phyloP scores from a whole-genome alignment of 2,888 invertebrate species.

The Lycia hirtaria region DNA sequence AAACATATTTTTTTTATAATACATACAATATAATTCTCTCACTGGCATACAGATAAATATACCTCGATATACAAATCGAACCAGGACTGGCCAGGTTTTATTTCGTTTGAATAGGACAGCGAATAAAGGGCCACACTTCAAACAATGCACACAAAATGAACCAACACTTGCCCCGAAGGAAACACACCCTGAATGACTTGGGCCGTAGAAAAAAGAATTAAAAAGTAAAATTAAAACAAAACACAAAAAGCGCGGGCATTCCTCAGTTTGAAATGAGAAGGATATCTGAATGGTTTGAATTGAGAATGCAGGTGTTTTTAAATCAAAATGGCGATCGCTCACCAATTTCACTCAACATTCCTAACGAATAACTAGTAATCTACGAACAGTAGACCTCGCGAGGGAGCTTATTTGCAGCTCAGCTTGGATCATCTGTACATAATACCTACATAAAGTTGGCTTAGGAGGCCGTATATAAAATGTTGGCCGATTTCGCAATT shows the following conservation, averaged over 20 bases:
- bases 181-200: slow-evolving; percentile 44
- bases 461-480: too few relatives aligned
- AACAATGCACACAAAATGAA: slow-evolving; percentile 27
- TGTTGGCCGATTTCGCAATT: too few relatives aligned
- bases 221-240: slow-evolving; percentile 38
- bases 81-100: too few relatives aligned
- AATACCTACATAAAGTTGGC: too few relatives aligned
- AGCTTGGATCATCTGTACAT: too few relatives aligned
- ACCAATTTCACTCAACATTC: not conserved
- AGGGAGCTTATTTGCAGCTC: too few relatives aligned
- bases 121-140: slow-evolving; percentile 2
- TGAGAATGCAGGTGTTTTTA: slow-evolving; percentile 37
- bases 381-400: too few relatives aligned
- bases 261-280: slow-evolving; percentile 60
- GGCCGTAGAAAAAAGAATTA: slow-evolving; percentile 41
- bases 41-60: too few relatives aligned
- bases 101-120: slow-evolving; percentile 3
- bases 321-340: slow-evolving; percentile 11
- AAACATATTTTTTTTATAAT: too few relatives aligned
- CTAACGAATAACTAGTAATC: too few relatives aligned
- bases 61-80: too few relatives aligned
- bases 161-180: slow-evolving; percentile 49
- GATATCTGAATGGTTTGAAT: slow-evolving; percentile 54
- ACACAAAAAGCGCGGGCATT: slow-evolving; percentile 48
- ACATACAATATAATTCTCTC: too few relatives aligned